Base-by-base conservation (phyloP, 92 coral and sea anemone genomes). In the Parazoanthus swiftii region DNA sequence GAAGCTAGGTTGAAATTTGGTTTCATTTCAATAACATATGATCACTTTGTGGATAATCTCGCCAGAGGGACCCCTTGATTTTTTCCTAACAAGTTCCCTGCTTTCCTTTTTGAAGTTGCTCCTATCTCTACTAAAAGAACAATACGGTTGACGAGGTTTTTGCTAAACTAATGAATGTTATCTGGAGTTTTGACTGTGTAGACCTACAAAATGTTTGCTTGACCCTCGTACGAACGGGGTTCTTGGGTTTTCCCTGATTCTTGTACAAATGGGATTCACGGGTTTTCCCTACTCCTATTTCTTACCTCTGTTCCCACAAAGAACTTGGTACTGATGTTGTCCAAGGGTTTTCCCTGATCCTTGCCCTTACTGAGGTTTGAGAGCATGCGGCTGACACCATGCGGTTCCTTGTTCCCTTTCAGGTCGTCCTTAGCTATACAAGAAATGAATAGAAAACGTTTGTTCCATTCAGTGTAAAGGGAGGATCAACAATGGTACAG, bases 271-370 rank as follows among this genome's bases (percentile, higher is more conserved):
- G 59, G 0, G 16, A 20, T 14, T 3, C 18, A 54, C 3, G 59
- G 59, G 18, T 54, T 54, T 54, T 54, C 59, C 16, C 59, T 15
- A 76, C 35, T 58, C 43, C 13, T 50, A 9, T 14, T 76, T 21
- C 77, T 89, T 75, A 96, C 99, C 95, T 97, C 99, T 54, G 99
- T 97, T 66, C 98, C 99, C 54, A 97, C 94, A 82, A 91, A 94
- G 93, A 97, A 93, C 93, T 95, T 97, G 35, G 95, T 93, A 79
- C 94, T 93, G 85, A 97, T 92, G 74, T 97, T 93, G 26, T 97
- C 99, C 59, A 97, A 91, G 4, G 94, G 93, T 89, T 91, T 97
- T 78, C 95, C 97, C 78, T 95, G 99, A 48, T 97, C 99, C 84
- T 94, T 93, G 23, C 96, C 92, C 79, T 95, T 97, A 46, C 95